Conservation (phyloP, 2,888 invertebrate species). For the Brachycybe producta region DNA sequence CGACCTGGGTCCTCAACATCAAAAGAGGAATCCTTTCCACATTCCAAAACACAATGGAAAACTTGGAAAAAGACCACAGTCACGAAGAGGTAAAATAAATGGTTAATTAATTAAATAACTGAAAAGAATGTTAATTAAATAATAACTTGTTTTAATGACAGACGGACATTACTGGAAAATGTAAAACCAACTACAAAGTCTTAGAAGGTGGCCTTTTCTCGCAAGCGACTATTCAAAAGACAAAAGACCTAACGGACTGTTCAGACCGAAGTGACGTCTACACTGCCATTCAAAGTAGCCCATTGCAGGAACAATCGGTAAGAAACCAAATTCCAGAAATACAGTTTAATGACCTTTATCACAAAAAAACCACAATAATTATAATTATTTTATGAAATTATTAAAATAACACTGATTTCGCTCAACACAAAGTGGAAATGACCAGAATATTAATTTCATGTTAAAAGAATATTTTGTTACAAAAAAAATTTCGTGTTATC, state of each 20-base stretch:
- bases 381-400: not conserved
- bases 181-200: constrained; percentile 29
- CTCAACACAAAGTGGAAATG: too few species aligned
- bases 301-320: constrained; percentile 27
- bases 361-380: not conserved
- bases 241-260: constrained; percentile 31
- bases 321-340: too few species aligned
- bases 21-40: constrained; percentile 74
- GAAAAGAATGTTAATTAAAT: constrained; percentile 1
- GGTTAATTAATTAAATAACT: constrained; percentile 1
- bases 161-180: constrained; percentile 33
- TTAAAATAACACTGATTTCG: not conserved
- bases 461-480: not conserved
- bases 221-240: constrained; percentile 25
- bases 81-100: constrained; percentile 47
- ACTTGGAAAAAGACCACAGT: constrained; percentile 65
- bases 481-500: not conserved
- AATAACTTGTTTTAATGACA: constrained; percentile 21
- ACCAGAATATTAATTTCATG: not conserved
- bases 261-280: constrained; percentile 27
- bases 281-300: constrained; percentile 27
- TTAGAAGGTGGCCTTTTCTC: constrained; percentile 25
- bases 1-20: constrained; percentile 73
- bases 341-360: too few species aligned
- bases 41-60: constrained; percentile 75